These are phyloP conservation scores for Gibbula magus DNA, from an alignment of 2,888 invertebrate species.

Conservation along the genomic window DNA sequence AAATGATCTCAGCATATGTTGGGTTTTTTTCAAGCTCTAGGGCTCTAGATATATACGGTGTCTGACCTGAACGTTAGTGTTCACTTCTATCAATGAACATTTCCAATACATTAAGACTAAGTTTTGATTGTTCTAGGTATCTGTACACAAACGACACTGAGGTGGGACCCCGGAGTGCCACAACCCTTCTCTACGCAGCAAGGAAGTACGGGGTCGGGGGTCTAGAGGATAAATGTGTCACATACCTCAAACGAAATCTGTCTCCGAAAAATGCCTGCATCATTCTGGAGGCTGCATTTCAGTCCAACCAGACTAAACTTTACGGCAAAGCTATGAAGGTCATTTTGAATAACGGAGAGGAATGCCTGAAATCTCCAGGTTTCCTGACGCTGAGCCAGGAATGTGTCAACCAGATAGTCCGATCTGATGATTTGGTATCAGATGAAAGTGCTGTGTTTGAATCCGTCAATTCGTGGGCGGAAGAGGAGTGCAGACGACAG, in stretches of 20 bases:
- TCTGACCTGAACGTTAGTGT: too few species aligned
- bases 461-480: constrained; percentile 1
- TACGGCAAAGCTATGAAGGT: constrained; percentile 27
- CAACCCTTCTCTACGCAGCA: constrained; percentile 52
- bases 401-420: constrained; percentile 23
- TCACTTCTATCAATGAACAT: too few species aligned
- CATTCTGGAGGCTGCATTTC: constrained; percentile 28
- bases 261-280: constrained; percentile 39
- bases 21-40: too few species aligned
- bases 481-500: background rate
- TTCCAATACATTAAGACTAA: background rate
- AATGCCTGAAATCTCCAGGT: constrained; percentile 23
- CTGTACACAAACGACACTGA: constrained; percentile 54
- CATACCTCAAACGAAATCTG: constrained; percentile 45
- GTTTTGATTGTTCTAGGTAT: constrained; percentile 36
- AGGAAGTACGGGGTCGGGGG: constrained; percentile 52
- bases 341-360: constrained; percentile 30
- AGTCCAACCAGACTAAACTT: constrained; percentile 29
- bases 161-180: constrained; percentile 49
- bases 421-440: background rate
- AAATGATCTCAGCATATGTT: too few species aligned
- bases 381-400: constrained; percentile 26
- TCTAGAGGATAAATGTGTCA: constrained; percentile 46
- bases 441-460: background rate
- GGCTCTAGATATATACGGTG: too few species aligned